Conservation (phyloP, 2,888 invertebrate species). For the Osmoderma eremita region DNA sequence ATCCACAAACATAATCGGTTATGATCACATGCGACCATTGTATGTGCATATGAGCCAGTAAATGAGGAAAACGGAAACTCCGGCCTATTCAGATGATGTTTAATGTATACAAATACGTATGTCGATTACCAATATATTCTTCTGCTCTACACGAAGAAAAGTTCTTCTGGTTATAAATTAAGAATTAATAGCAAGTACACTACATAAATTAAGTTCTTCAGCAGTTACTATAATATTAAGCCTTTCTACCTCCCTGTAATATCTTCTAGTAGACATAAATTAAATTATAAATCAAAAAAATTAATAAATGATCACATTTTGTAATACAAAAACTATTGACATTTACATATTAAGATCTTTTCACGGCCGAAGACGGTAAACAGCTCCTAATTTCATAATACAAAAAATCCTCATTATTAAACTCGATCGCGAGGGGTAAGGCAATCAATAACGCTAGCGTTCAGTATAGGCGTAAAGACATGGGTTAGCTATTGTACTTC, state of each 20-base stretch:
- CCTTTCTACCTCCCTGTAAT: too few species aligned
- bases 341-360: conserved; percentile 8
- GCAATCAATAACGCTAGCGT: conserved; percentile 39
- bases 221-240: too few species aligned
- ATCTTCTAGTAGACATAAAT: too few species aligned
- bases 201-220: too few species aligned
- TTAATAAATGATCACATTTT: neutral
- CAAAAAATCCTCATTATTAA: conserved; percentile 27
- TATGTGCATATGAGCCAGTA: neutral
- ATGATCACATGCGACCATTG: conserved; percentile 46
- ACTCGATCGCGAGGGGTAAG: conserved; percentile 13
- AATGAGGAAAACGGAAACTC: neutral
- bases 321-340: conserved; percentile 5
- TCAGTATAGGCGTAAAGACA: conserved; percentile 49
- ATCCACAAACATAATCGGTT: conserved; percentile 50
- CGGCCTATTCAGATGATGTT: too few species aligned
- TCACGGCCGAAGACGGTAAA: neutral
- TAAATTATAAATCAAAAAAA: too few species aligned
- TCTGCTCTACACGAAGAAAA: too few species aligned
- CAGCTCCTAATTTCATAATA: conserved; percentile 11
- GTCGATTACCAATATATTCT: too few species aligned
- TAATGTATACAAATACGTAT: too few species aligned
- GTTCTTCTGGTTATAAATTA: too few species aligned
- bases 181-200: too few species aligned
- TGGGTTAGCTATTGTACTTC: conserved; percentile 50